These are phyloP conservation scores for Amorpha juglandis DNA, from an alignment of 2,888 invertebrate species.

Conservation along the genomic window DNA sequence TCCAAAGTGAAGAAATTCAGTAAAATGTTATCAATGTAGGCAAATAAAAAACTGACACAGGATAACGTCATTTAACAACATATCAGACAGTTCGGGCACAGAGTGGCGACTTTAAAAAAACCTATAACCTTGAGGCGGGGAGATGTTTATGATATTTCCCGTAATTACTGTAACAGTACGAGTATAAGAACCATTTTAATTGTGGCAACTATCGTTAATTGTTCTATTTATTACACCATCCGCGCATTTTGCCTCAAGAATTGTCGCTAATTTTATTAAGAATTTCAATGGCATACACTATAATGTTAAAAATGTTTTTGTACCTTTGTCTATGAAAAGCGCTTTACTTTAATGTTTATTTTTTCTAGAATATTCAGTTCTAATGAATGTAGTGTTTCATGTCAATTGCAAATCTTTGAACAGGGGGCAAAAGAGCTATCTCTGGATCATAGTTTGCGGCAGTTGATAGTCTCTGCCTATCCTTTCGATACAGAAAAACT, in stretches of 20 bases:
- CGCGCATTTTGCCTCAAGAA: slow-evolving; percentile 41
- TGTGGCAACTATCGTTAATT: slow-evolving; percentile 55
- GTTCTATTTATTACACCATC: slow-evolving; percentile 41
- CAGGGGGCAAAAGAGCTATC: no score
- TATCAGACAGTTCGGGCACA: slow-evolving; percentile 41
- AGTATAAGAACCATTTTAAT: slow-evolving; percentile 55
- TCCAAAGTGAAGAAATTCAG: no score
- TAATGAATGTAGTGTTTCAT: no score
- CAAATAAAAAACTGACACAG: slow-evolving; percentile 60
- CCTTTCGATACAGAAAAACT: no score
- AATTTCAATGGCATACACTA: slow-evolving; percentile 8
- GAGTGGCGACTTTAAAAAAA: slow-evolving; percentile 52
- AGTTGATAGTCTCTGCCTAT: no score
- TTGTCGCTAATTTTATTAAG: slow-evolving; percentile 41
- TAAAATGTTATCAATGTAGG: slow-evolving; percentile 35
- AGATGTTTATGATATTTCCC: slow-evolving; percentile 76
- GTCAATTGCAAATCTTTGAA: no score
- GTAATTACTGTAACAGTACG: slow-evolving; percentile 73
- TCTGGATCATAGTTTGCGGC: no score
- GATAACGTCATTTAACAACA: slow-evolving; percentile 62
- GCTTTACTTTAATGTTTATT: no score
- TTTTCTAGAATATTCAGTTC: no score
- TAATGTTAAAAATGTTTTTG: background rate
- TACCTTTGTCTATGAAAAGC: background rate
- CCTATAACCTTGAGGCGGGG: slow-evolving; percentile 33